These are phyloP conservation scores for Myodes glareolus DNA, from an alignment of 2,113 vertebrate species.

Conservation along the genomic window DNA sequence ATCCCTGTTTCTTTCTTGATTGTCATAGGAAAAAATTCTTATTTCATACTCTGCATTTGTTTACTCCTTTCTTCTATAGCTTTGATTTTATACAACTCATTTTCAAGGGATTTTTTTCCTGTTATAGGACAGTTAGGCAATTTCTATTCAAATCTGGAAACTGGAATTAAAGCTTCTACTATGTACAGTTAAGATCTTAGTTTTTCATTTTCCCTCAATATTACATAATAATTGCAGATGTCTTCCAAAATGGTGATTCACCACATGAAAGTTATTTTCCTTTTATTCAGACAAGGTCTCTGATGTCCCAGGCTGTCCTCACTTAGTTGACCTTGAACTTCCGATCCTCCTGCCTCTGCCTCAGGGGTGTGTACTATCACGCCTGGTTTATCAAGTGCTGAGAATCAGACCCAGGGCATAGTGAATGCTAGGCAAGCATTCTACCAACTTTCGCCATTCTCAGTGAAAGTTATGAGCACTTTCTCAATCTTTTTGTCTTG, in stretches of 20 bases:
- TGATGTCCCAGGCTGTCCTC: background rate
- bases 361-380: background rate
- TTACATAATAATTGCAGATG: background rate
- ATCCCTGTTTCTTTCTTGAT: background rate
- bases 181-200: background rate
- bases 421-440: background rate
- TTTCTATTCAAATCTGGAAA: constrained; percentile 17
- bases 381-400: background rate
- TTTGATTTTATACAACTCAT: background rate
- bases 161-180: background rate
- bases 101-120: background rate
- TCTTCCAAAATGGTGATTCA: constrained; percentile 38
- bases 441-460: background rate
- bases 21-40: background rate
- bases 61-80: background rate
- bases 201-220: background rate
- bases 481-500: background rate
- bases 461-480: background rate
- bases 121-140: background rate
- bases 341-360: background rate
- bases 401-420: background rate
- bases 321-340: background rate
- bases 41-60: background rate
- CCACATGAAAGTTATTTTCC: background rate
- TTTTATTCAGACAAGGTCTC: background rate